Evolutionary conservation across 1,140 invertebrate genomes (phyloP), one percentile per base, ranked within the genome.

Genomic region (Eueides isabella): DNA sequence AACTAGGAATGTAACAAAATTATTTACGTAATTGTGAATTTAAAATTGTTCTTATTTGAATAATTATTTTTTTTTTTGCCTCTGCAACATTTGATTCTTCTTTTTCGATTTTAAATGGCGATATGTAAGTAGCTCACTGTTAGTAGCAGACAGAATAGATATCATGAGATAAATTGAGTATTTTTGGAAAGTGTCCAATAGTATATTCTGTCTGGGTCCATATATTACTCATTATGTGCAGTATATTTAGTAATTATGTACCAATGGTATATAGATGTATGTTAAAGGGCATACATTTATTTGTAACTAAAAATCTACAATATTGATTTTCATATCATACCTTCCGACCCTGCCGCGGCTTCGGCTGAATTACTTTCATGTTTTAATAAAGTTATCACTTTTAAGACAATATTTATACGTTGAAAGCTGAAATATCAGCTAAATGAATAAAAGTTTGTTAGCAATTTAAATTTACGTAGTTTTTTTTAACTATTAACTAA

Each of bases 151-250:
- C 61, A 55, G 64, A 61, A 23, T 55, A 55, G 29, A 29, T 69
- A 41, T 67, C 48, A 41, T 12, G 41, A 74, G 67, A 74, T 69
- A 74, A 74, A 74, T 74, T 30, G 67, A 55, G 41, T 65, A 33
- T 23, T 9, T 26, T 74, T 74, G 72, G 72, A 74, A 69, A 41
- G 19, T 48, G 64, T 69, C 72, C 72, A 74, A 74, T 55, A 67
- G 31, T 64, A 31, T 69, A 55, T 48, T 14, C 72, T 41, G 67
- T 65, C 67, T 74, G 62, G 72, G 41, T 61, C 23, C 48, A 55
- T 55, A 55, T 55, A 23, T 55, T 55, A 23, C 19, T 26, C 23
- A 55, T 55, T 55, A 55, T 55, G 48, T 23, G 19, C 48, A 55
- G 48, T 23, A 55, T n/a, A 26, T 55, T 23, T 55, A 23, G 5